phyloP scores from a whole-genome alignment of 1,140 invertebrate genomes.

The Heterodera carotae region DNA sequence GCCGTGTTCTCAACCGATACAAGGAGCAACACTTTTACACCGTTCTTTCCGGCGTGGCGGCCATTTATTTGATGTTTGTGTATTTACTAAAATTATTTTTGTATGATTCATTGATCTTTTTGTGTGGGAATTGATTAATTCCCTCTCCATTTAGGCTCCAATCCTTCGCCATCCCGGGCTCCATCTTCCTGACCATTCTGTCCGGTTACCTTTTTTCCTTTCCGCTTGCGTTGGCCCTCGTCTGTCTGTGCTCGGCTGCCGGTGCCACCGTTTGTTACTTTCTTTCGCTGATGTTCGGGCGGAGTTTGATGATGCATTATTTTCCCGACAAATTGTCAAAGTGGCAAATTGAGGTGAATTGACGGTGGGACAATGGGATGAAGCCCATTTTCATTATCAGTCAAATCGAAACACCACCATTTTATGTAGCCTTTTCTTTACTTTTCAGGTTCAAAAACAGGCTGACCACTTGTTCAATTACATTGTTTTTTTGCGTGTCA shows the following conservation, averaged over 20 bases:
- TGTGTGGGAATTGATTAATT: slow-evolving; percentile 14
- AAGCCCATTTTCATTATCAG: too few species aligned
- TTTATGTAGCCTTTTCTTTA: slow-evolving; percentile 19
- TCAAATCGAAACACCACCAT: too few species aligned
- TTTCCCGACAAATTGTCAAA: slow-evolving; percentile 82
- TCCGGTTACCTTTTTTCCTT: slow-evolving; percentile 96
- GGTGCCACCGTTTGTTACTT: slow-evolving; percentile 94
- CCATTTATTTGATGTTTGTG: slow-evolving; percentile 91
- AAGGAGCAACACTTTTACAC: slow-evolving; percentile 90
- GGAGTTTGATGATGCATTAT: slow-evolving; percentile 80
- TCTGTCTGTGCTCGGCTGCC: slow-evolving; percentile 92
- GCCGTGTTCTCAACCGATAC: slow-evolving; percentile 84
- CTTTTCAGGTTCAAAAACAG: slow-evolving; percentile 76
- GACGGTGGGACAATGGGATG: too few species aligned
- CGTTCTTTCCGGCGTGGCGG: slow-evolving; percentile 84
- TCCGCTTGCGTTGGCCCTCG: slow-evolving; percentile 80
- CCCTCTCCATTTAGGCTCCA: slow-evolving; percentile 72
- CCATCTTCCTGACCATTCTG: slow-evolving; percentile 93
- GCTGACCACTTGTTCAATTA: slow-evolving; percentile 88
- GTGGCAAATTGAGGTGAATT: slow-evolving; percentile 79
- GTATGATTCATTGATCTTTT: background rate
- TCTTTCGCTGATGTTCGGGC: slow-evolving; percentile 83
- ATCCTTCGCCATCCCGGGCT: slow-evolving; percentile 98
- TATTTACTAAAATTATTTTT: slow-evolving; percentile 1
- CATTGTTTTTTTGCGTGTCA: slow-evolving; percentile 93